These are phyloP conservation scores for Dendrolimus punctatus DNA, from an alignment of 1,140 invertebrate species.

Conservation along the genomic window DNA sequence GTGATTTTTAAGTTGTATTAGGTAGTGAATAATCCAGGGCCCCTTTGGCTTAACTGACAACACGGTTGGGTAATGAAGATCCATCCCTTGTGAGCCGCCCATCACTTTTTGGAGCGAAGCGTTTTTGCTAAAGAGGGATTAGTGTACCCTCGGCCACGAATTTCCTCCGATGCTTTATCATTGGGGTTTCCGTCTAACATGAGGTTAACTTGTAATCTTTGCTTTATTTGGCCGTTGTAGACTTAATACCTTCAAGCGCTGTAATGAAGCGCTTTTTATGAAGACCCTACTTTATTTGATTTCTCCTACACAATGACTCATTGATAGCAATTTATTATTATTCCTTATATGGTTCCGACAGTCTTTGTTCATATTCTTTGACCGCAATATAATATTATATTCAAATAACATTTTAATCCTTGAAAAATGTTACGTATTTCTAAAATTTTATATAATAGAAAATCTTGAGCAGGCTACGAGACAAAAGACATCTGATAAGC, in stretches of 20 bases:
- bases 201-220: constrained; percentile 71
- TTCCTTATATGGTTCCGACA: too few species aligned
- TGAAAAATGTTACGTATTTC: too few species aligned
- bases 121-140: constrained; percentile 72
- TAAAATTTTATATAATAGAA: too few species aligned
- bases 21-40: constrained; percentile 52
- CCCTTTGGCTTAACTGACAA: constrained; percentile 63
- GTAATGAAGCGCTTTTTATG: constrained; percentile 54
- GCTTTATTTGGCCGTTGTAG: constrained; percentile 64
- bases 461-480: too few species aligned
- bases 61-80: constrained; percentile 64
- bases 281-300: constrained; percentile 29
- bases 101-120: constrained; percentile 69
- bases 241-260: constrained; percentile 52
- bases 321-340: constrained; percentile 6
- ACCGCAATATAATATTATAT: too few species aligned
- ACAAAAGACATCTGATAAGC: too few species aligned
- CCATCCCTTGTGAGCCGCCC: constrained; percentile 56
- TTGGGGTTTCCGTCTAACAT: constrained; percentile 65
- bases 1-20: constrained; percentile 43
- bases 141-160: constrained; percentile 61
- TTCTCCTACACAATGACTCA: constrained; percentile 18
- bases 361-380: too few species aligned
- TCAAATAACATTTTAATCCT: too few species aligned
- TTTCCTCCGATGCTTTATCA: constrained; percentile 68